Conservation (phyloP, 2,888 invertebrate genomes). For the Baronia brevicornis region DNA sequence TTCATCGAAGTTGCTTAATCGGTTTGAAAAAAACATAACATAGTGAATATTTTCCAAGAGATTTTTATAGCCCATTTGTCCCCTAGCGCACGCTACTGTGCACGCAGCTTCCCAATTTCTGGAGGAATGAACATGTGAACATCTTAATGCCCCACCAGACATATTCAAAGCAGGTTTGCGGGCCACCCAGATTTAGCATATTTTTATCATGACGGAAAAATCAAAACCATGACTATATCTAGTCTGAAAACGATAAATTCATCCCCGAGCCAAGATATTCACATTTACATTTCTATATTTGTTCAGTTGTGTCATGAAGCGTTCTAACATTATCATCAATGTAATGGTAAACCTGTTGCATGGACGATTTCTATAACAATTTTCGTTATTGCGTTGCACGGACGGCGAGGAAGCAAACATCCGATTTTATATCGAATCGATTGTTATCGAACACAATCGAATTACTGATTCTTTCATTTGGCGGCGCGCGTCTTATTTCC, state of each 20-base stretch:
- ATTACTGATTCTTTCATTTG: conserved; percentile 58
- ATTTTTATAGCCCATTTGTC: too few relatives aligned
- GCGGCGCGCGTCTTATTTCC: conserved; percentile 16
- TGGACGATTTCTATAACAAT: conserved; percentile 38
- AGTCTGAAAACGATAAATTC: conserved; percentile 4
- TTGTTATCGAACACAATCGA: conserved; percentile 69
- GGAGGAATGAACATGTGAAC: too few relatives aligned
- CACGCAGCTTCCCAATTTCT: too few relatives aligned
- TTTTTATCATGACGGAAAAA: background rate
- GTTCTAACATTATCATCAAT: conserved; percentile 3
- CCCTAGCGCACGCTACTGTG: too few relatives aligned
- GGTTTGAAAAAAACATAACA: too few relatives aligned
- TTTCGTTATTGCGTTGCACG: conserved; percentile 35
- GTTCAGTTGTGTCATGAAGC: conserved; percentile 6
- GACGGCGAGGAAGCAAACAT: conserved; percentile 39
- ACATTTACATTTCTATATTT: conserved; percentile 8
- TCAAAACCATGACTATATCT: background rate
- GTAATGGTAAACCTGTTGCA: conserved; percentile 42
- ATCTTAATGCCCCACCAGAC: too few relatives aligned
- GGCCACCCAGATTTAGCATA: too few relatives aligned
- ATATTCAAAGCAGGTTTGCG: too few relatives aligned
- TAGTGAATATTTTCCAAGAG: too few relatives aligned
- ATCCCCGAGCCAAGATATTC: conserved; percentile 7
- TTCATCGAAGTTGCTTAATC: too few relatives aligned
- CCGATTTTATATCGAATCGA: conserved; percentile 46